phyloP scores from a whole-genome alignment of 2,113 vertebrate genomes.

The Chinchilla lanigera region DNA sequence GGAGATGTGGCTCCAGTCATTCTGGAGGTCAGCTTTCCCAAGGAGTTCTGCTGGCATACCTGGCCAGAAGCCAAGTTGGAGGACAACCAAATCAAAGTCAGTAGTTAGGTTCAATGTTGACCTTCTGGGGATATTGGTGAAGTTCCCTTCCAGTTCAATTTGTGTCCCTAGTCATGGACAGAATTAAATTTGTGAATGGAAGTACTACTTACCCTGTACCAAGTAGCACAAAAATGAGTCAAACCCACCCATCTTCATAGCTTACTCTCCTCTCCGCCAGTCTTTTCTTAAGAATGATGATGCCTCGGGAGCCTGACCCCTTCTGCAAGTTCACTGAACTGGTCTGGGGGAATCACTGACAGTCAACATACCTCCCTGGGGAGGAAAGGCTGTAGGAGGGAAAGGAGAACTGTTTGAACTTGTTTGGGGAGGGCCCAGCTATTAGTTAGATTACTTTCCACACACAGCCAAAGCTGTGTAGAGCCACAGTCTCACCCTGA shows the following conservation, averaged over 20 bases:
- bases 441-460: conserved; percentile 24
- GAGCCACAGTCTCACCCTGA: background rate
- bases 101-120: background rate
- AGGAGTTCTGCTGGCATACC: background rate
- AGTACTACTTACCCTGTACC: background rate
- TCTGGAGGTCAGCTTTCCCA: background rate
- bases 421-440: conserved; percentile 9
- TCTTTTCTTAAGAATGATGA: background rate
- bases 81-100: background rate
- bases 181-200: background rate
- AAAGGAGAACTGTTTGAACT: conserved; percentile 32
- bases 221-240: background rate
- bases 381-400: background rate
- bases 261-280: background rate
- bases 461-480: conserved; percentile 4
- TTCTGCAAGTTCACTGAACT: background rate
- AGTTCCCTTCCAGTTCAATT: background rate
- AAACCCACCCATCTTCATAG: background rate
- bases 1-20: background rate
- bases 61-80: background rate
- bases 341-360: background rate
- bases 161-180: background rate
- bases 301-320: background rate
- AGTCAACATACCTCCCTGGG: background rate
- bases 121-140: background rate